These are phyloP conservation scores for Zhengitettix transpicula DNA, from an alignment of 2,888 invertebrate genomes.

Conservation along the genomic window DNA sequence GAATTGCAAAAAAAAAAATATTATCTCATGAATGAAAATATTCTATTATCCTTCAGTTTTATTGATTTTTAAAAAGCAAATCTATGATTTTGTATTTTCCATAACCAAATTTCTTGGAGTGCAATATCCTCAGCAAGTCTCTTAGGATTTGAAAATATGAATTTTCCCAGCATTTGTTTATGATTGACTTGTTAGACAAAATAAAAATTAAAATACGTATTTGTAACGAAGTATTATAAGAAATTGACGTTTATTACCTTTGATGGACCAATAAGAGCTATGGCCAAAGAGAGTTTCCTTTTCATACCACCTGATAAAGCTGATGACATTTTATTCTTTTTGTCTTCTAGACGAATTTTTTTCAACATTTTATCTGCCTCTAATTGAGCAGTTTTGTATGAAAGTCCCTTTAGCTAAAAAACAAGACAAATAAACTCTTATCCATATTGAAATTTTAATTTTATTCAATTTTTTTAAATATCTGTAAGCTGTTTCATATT, in stretches of 20 bases:
- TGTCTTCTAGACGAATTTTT: conserved; percentile 45
- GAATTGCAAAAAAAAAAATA: too few relatives aligned
- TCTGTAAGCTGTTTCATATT: conserved; percentile 13
- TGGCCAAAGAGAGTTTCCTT: conserved; percentile 69
- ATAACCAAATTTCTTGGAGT: too few relatives aligned
- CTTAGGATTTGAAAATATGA: too few relatives aligned
- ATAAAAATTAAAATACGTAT: too few relatives aligned
- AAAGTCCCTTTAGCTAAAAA: conserved; percentile 43
- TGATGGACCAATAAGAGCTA: conserved; percentile 68
- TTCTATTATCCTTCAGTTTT: too few relatives aligned
- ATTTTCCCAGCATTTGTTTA: too few relatives aligned
- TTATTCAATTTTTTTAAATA: neutral
- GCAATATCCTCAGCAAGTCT: too few relatives aligned
- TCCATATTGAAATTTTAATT: neutral
- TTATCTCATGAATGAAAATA: too few relatives aligned
- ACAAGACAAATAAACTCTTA: neutral
- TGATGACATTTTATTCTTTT: conserved; percentile 38
- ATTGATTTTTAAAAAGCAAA: too few relatives aligned
- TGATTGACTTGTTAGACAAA: too few relatives aligned
- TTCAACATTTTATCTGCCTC: conserved; percentile 39
- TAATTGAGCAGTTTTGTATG: conserved; percentile 26
- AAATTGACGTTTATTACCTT: conserved; percentile 23
- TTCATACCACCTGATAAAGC: conserved; percentile 87
- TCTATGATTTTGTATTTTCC: too few relatives aligned
- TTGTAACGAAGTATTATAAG: too few relatives aligned